phyloP scores from a whole-genome alignment of 2,113 vertebrate genomes.

The Crotalus horridus region DNA sequence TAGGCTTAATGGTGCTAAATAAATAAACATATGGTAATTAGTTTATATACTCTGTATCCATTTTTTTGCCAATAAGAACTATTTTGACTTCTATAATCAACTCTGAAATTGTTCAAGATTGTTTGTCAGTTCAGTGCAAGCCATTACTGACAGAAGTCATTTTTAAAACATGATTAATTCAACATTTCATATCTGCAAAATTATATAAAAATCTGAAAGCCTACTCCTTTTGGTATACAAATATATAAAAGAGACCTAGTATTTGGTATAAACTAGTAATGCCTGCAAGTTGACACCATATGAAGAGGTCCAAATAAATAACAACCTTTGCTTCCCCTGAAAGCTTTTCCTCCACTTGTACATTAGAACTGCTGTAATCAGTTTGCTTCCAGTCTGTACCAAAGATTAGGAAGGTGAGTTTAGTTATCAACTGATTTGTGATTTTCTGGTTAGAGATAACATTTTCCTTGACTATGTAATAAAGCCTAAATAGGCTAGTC shows the following conservation, averaged over 20 bases:
- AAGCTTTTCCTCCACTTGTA: neutral
- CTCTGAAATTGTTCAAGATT: neutral
- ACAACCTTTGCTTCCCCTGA: neutral
- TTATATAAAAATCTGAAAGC: neutral
- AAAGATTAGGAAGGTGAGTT: neutral
- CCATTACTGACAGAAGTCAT: neutral
- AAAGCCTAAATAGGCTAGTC: neutral
- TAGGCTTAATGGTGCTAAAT: conserved; percentile 72
- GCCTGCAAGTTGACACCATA: neutral
- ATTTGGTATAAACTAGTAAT: neutral
- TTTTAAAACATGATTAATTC: neutral
- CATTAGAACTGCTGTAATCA: neutral
- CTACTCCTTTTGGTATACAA: neutral
- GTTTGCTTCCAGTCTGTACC: neutral
- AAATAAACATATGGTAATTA: conserved; percentile 62
- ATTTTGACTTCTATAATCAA: neutral
- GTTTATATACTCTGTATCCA: neutral
- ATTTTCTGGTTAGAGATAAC: neutral
- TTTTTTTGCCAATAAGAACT: neutral
- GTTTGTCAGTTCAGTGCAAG: neutral
- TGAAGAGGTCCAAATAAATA: neutral
- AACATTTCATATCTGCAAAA: neutral
- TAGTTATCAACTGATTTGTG: neutral
- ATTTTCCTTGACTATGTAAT: neutral
- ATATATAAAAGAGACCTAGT: neutral